Conservation (phyloP, 2,888 invertebrate species). For the Polietes domitor region DNA sequence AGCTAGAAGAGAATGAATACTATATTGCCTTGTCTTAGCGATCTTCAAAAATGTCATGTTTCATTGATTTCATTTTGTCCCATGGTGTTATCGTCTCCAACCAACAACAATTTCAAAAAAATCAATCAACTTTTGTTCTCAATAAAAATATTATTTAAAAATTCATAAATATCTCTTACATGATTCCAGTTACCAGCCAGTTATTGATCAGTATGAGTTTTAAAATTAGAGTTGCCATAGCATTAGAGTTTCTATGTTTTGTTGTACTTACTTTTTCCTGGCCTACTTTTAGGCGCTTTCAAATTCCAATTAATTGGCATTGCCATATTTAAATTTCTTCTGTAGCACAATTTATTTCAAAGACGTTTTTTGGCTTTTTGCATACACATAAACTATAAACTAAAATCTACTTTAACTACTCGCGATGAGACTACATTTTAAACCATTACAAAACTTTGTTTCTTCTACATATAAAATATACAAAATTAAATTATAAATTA, state of each 20-base stretch:
- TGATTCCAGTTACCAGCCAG: too few species aligned
- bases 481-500: constrained; percentile 3
- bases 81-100: too few species aligned
- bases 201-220: too few species aligned
- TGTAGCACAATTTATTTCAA: constrained; percentile 24
- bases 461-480: background rate
- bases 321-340: constrained; percentile 1
- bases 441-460: constrained; percentile 21
- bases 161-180: too few species aligned
- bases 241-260: background rate
- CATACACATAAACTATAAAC: background rate
- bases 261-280: background rate
- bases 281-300: constrained; percentile 12
- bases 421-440: background rate
- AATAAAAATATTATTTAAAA: too few species aligned
- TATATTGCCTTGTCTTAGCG: too few species aligned
- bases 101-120: too few species aligned
- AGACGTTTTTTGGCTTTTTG: constrained; percentile 32
- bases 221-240: too few species aligned
- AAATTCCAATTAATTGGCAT: background rate
- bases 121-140: too few species aligned
- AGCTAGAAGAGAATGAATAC: too few species aligned
- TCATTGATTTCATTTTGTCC: too few species aligned
- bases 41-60: too few species aligned
- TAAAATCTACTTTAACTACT: background rate